These are phyloP conservation scores for Spatulosminthurus flaviceps DNA, from an alignment of 2,888 invertebrate species.

Conservation along the genomic window DNA sequence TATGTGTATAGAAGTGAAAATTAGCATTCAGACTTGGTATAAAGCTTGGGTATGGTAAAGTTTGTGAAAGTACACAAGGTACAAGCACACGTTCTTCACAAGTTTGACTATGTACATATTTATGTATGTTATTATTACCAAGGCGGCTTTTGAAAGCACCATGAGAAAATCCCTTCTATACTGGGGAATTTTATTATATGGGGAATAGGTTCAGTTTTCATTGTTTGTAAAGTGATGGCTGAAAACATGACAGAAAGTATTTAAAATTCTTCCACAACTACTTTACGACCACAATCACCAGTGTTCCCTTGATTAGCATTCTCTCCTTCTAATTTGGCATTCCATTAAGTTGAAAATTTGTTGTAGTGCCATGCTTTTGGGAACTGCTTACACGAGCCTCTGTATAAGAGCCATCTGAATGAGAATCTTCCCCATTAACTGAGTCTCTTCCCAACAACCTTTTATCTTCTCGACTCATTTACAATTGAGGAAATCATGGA, in stretches of 20 bases:
- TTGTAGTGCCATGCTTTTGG: not conserved
- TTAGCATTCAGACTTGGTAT: slow-evolving; percentile 8
- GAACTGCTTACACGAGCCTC: no score
- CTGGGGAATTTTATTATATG: no score
- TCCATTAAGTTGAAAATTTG: slow-evolving; percentile 13
- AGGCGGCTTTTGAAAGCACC: no score
- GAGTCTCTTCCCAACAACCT: not conserved
- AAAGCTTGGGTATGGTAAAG: not conserved
- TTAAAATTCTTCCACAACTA: slow-evolving; percentile 1
- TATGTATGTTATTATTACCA: no score
- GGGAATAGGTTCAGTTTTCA: no score
- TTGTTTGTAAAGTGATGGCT: not conserved
- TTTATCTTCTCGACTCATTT: slow-evolving; percentile 3
- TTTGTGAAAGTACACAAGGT: no score
- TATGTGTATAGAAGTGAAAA: not conserved
- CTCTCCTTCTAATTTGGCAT: slow-evolving; percentile 24
- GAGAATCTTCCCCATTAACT: not conserved
- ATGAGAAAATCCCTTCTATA: no score
- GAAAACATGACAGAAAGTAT: slow-evolving; percentile 14
- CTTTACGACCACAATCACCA: not conserved
- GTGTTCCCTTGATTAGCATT: slow-evolving; percentile 17
- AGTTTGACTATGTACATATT: no score
- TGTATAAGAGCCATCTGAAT: not conserved
- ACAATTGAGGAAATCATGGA: not conserved
- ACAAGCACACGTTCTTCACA: no score